Evolutionary conservation across 2,113 vertebrate species (phyloP).

Genomic region (Misgurnus anguillicaudatus): DNA sequence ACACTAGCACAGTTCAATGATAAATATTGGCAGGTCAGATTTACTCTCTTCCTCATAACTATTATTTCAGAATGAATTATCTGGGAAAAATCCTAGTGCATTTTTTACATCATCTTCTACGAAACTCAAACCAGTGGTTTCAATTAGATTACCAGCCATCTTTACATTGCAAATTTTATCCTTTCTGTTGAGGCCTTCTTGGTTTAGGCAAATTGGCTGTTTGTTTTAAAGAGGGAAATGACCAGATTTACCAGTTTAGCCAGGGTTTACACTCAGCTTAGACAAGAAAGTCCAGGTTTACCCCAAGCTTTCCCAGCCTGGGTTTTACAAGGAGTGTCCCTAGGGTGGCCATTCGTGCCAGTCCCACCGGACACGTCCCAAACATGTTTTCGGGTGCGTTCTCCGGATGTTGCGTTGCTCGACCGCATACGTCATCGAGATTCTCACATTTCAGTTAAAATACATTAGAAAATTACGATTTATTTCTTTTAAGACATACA

Average conservation of each 20-base stretch:
- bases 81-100: background rate
- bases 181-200: background rate
- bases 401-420: too few relatives aligned
- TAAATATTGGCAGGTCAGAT: background rate
- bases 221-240: background rate
- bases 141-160: conserved; percentile 3
- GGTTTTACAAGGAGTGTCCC: background rate
- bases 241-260: background rate
- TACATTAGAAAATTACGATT: too few relatives aligned
- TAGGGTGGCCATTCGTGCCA: too few relatives aligned
- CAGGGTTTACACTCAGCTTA: background rate
- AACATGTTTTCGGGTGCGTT: too few relatives aligned
- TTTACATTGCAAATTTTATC: conserved; percentile 36
- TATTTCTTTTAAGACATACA: too few relatives aligned
- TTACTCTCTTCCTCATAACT: background rate
- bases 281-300: too few relatives aligned
- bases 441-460: too few relatives aligned
- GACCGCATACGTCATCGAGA: too few relatives aligned
- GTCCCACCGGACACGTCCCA: too few relatives aligned
- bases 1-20: background rate
- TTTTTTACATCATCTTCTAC: background rate
- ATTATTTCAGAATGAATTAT: too few relatives aligned
- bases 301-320: background rate
- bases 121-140: background rate
- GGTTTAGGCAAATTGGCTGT: background rate